Base-by-base conservation (phyloP, 2,113 vertebrate genomes). In the Cryptoleucopteryx plumbea region DNA sequence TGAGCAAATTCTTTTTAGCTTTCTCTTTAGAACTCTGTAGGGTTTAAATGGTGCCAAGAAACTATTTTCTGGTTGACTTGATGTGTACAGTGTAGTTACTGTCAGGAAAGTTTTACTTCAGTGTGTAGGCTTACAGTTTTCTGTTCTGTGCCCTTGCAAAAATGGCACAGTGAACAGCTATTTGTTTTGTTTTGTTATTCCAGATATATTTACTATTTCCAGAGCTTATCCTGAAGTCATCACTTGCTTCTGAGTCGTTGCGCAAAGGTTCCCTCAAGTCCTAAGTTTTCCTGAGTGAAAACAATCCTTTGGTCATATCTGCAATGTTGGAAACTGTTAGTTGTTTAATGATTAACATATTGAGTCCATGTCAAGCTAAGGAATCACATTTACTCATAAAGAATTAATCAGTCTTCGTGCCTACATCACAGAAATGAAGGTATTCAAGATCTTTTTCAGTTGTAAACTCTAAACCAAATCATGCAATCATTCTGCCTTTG, bases 61-160 rank as follows among this genome's bases (percentile, higher is more conserved):
- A 47, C 79, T 82, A 50, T 97, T 98, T 98, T 98, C 91, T 12
- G 2, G 86, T 81, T 97, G 96, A 96, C 42, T 95, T 92, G 86
- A 74, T 2, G 3, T 74, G 83, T 80, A 94, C 74, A 67, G 52
- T 89, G 48, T 45, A 6, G 31, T 96, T 97, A 95, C 62, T 93
- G 88, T 94, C 87, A 50, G 61, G 88, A 66, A 91, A 79, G 62
- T 63, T 96, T 91, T 67, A 61, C 52, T 84, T 91, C 72, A 56
- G 13, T 88, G n/a, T 61, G 40, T 79, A 36, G 61, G 43, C 84
- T 94, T 90, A 34, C 26, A 31, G 63, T 65, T 82, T 75, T 89
- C 75, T 92, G 34, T 62, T 61, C 50, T 65, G 62, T 93, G 77
- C 36, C 78, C 89, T 96, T 94, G 78, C 58, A 87, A 45, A 96